Evolutionary conservation across 2,888 invertebrate genomes (phyloP).

Genomic region (Plutella xylostella): DNA sequence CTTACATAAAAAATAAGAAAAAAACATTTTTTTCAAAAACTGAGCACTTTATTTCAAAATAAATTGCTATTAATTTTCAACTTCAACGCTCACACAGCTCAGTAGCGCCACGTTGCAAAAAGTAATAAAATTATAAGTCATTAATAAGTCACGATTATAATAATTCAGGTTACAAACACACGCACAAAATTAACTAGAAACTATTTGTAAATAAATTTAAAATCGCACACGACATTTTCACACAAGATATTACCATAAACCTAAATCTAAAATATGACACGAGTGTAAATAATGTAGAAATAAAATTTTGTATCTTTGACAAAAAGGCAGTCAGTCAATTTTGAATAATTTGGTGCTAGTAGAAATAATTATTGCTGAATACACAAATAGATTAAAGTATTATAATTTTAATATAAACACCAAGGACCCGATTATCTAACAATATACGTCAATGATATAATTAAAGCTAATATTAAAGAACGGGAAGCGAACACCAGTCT

Average conservation of each 20-base stretch:
- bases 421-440: background rate
- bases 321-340: too few relatives aligned
- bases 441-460: background rate
- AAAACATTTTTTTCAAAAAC: too few relatives aligned
- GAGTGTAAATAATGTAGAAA: too few relatives aligned
- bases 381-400: background rate
- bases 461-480: background rate
- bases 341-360: too few relatives aligned
- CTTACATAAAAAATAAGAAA: too few relatives aligned
- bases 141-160: too few relatives aligned
- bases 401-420: background rate
- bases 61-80: background rate
- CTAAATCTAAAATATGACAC: too few relatives aligned
- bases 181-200: background rate
- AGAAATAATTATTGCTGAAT: too few relatives aligned
- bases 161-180: background rate
- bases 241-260: too few relatives aligned
- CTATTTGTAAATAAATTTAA: conserved; percentile 4
- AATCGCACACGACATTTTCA: conserved; percentile 1
- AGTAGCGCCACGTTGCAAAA: background rate
- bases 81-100: background rate
- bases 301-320: too few relatives aligned
- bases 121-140: background rate
- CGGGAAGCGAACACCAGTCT: background rate
- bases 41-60: conserved; percentile 38